Evolutionary conservation across 1,140 invertebrate species (phyloP).

Genomic region (Rhynchophorus ferrugineus): DNA sequence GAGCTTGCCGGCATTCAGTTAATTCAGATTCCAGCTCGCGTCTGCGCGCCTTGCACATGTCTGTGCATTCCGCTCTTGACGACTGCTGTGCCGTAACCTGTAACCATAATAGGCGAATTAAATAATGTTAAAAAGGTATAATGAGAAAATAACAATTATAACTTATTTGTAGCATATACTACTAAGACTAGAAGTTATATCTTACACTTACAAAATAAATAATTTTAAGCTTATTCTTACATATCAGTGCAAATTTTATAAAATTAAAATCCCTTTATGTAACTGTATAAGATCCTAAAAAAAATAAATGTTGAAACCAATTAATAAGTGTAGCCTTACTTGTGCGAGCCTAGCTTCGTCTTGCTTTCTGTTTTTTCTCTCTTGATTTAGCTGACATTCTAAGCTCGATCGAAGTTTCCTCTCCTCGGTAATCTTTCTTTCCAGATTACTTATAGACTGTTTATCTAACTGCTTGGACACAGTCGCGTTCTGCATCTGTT

Average conservation of each 20-base stretch:
- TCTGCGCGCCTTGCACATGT: conserved; percentile 64
- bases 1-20: conserved; percentile 62
- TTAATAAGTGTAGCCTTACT: too few relatives aligned
- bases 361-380: conserved; percentile 63
- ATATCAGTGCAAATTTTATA: too few relatives aligned
- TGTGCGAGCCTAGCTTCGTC: conserved; percentile 59
- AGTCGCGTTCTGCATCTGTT: conserved; percentile 48
- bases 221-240: too few relatives aligned
- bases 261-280: too few relatives aligned
- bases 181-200: too few relatives aligned
- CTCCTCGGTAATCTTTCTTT: conserved; percentile 79
- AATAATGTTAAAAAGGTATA: too few relatives aligned
- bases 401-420: conserved; percentile 61
- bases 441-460: conserved; percentile 63
- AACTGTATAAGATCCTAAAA: too few relatives aligned
- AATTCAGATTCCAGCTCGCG: conserved; percentile 73
- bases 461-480: conserved; percentile 70
- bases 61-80: conserved; percentile 61
- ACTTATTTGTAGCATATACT: too few relatives aligned
- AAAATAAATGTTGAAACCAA: too few relatives aligned
- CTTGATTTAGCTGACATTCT: conserved; percentile 70
- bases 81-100: conserved; percentile 36
- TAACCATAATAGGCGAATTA: too few relatives aligned
- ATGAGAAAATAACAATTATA: too few relatives aligned
- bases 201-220: too few relatives aligned